Percentiles rank a stretch among this genome's conserved stretches.
phyloP scores from a whole-genome alignment of 1,140 invertebrate species.

The Leptinotarsa lineolata region DNA sequence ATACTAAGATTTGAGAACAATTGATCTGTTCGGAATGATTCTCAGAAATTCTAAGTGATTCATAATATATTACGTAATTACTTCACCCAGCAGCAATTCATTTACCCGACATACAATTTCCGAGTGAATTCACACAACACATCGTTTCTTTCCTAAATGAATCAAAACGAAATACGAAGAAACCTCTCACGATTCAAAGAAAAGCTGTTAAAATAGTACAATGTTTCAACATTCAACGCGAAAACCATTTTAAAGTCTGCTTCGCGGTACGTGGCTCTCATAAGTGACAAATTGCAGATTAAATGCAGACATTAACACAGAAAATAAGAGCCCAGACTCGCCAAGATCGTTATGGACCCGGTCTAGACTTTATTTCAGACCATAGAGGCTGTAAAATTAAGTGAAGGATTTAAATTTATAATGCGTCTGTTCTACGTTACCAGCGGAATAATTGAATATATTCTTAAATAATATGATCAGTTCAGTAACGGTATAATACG shows the following conservation, averaged over 20 bases:
- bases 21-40: too few species aligned
- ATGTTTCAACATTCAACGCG: neutral
- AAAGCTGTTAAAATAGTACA: neutral
- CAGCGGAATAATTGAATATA: too few species aligned
- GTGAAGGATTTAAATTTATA: too few species aligned
- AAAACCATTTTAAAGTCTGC: neutral
- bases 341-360: constrained; percentile 2
- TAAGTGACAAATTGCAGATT: neutral
- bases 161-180: neutral
- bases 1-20: too few species aligned
- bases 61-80: too few species aligned
- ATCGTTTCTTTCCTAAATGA: neutral
- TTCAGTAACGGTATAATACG: too few species aligned
- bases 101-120: too few species aligned
- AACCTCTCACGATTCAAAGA: neutral
- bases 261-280: neutral
- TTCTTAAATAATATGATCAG: too few species aligned
- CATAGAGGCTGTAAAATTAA: neutral
- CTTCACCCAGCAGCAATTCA: too few species aligned
- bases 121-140: too few species aligned
- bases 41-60: too few species aligned
- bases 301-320: neutral
- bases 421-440: too few species aligned
- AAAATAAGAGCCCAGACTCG: neutral
- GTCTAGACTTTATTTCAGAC: neutral